These are phyloP conservation scores for Zosterops borbonicus DNA, from an alignment of 2,113 vertebrate species.

Conservation along the genomic window DNA sequence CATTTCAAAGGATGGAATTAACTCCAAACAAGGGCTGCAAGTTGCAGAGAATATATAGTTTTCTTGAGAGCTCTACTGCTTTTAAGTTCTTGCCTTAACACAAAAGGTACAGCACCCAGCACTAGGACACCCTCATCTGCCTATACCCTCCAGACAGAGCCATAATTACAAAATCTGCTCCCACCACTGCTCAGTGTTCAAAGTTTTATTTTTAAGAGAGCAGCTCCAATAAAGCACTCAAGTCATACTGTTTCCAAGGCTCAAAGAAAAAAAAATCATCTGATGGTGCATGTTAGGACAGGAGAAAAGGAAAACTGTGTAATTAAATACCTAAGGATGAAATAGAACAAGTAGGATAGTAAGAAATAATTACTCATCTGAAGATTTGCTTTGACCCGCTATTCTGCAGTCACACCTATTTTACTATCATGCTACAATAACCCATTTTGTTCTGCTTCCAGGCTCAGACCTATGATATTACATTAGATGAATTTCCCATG, in stretches of 20 bases:
- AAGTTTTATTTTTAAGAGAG: conserved; percentile 29
- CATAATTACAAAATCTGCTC: background rate
- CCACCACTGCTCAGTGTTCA: background rate
- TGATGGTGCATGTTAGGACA: conserved; percentile 40
- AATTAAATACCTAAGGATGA: conserved; percentile 56
- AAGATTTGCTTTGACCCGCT: conserved; percentile 42
- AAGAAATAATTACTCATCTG: conserved; percentile 49
- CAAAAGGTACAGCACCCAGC: background rate
- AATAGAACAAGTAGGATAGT: conserved; percentile 30
- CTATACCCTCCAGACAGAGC: background rate
- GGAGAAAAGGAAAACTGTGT: conserved; percentile 39
- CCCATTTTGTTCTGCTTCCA: conserved; percentile 62
- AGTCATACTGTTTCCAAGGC: conserved; percentile 2
- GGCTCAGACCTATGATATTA: conserved; percentile 33
- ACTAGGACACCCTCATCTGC: background rate
- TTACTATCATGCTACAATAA: conserved; percentile 53
- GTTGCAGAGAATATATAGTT: background rate
- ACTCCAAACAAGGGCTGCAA: background rate
- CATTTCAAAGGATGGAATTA: background rate
- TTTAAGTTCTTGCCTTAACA: background rate
- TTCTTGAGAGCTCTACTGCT: background rate
- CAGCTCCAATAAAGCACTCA: background rate
- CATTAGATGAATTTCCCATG: conserved; percentile 55
- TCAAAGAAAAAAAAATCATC: conserved; percentile 36
- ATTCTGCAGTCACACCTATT: conserved; percentile 39